Percentiles rank a stretch among this genome's conserved stretches.
These are phyloP conservation scores for Atta colombica DNA, from an alignment of 1,140 invertebrate genomes.

Conservation along the genomic window DNA sequence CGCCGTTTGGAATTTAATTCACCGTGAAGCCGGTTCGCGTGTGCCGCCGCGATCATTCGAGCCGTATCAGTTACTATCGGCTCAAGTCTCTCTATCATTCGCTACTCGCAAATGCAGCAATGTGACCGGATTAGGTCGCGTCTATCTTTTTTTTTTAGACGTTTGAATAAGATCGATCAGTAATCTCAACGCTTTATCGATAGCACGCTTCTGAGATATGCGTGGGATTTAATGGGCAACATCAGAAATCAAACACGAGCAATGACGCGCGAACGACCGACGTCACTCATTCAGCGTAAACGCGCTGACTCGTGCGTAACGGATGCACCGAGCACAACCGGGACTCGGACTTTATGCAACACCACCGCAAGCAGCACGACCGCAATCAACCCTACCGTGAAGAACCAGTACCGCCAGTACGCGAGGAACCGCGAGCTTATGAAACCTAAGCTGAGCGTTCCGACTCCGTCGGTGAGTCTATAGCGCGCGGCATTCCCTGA, in stretches of 20 bases:
- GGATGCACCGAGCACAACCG: slow-evolving; percentile 41
- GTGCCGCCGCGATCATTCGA: neutral
- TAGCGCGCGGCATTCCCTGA: slow-evolving; percentile 77
- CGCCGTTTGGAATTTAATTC: slow-evolving; percentile 21
- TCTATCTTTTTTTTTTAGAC: neutral
- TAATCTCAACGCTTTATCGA: neutral
- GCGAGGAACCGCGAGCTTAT: slow-evolving; percentile 62
- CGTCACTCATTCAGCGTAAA: neutral
- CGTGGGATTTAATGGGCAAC: neutral
- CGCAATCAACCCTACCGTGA: slow-evolving; percentile 52
- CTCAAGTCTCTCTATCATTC: neutral
- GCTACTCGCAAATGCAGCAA: slow-evolving; percentile 13
- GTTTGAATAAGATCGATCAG: neutral
- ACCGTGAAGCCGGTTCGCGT: slow-evolving; percentile 7
- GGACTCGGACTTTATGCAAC: slow-evolving; percentile 34
- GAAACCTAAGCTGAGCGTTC: slow-evolving; percentile 52
- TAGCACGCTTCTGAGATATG: neutral
- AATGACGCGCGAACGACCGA: neutral
- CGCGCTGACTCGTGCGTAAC: slow-evolving; percentile 32
- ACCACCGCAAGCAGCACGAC: slow-evolving; percentile 19
- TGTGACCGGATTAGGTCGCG: neutral
- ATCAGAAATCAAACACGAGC: neutral
- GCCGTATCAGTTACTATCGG: neutral
- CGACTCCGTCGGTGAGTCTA: slow-evolving; percentile 72
- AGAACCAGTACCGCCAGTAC: slow-evolving; percentile 49